Evolutionary conservation across 2,888 invertebrate genomes (phyloP).

Genomic region (Ischnura elegans): DNA sequence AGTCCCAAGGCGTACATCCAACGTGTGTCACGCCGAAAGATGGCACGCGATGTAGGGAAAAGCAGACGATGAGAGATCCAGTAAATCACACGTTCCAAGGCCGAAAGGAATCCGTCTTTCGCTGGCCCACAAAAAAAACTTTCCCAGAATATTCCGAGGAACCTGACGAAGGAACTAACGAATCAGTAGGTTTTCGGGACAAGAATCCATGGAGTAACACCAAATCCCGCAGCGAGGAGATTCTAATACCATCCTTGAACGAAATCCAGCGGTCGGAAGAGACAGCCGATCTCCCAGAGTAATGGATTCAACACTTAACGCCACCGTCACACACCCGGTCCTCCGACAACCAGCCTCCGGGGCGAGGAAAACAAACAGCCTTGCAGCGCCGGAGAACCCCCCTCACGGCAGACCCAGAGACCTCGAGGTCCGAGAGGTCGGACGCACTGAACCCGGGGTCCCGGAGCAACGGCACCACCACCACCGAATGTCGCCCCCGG

Average conservation of each 20-base stretch:
- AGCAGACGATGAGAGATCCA: neutral
- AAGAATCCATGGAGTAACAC: neutral
- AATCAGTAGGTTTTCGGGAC: too few relatives aligned
- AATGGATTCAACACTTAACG: neutral
- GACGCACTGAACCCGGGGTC: slow-evolving; percentile 10
- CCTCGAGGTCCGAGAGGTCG: slow-evolving; percentile 25
- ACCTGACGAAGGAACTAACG: too few relatives aligned
- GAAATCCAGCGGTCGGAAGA: neutral
- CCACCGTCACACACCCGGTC: slow-evolving; percentile 16
- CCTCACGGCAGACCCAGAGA: neutral
- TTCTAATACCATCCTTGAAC: neutral
- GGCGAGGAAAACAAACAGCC: too few relatives aligned
- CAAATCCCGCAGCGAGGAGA: slow-evolving; percentile 8
- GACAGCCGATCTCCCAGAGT: neutral
- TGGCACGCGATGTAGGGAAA: neutral
- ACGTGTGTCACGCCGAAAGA: slow-evolving; percentile 41
- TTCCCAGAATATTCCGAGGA: too few relatives aligned
- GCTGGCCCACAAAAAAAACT: neutral
- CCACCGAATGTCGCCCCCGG: slow-evolving; percentile 36
- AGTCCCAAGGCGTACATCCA: slow-evolving; percentile 64
- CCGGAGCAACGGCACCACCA: neutral
- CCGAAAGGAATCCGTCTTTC: slow-evolving; percentile 27
- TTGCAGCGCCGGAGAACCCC: too few relatives aligned
- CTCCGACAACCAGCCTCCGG: neutral
- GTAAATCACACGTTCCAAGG: neutral